Conservation (phyloP, 2,797 vertebrate genomes). For the Clamator glandarius region DNA sequence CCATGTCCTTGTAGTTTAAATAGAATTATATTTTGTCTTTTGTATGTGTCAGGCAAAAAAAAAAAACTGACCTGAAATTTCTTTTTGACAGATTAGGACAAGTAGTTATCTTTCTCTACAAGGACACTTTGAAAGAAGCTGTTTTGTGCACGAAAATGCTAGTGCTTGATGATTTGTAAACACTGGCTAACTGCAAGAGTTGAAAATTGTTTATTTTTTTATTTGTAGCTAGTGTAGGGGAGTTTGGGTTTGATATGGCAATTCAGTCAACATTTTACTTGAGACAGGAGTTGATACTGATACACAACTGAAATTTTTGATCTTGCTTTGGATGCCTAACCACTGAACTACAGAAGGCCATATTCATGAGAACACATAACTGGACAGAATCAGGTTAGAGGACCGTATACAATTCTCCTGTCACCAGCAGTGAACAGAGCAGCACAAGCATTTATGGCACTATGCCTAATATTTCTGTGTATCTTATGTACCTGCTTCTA, state of each 20-base stretch:
- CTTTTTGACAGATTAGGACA: neutral
- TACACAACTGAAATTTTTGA: neutral
- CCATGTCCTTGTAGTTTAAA: neutral
- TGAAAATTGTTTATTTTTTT: neutral
- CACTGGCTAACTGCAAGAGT: neutral
- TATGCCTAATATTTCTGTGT: neutral
- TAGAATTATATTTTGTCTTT: neutral
- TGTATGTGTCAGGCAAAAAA: too few relatives aligned
- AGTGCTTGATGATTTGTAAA: neutral
- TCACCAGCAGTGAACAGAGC: neutral
- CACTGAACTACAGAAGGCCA: neutral
- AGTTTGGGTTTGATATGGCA: neutral
- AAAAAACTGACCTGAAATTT: neutral
- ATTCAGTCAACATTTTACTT: neutral
- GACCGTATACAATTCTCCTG: neutral
- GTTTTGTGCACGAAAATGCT: neutral
- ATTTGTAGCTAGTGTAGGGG: neutral
- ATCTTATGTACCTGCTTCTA: neutral
- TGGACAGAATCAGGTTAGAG: neutral
- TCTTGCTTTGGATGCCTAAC: neutral
- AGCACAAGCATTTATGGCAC: neutral
- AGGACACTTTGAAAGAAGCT: neutral
- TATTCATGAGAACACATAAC: rapidly evolving
- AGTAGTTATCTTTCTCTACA: neutral
- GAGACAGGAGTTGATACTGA: neutral